phyloP scores from a whole-genome alignment of 1,140 invertebrate genomes.

The Drosophila orena region DNA sequence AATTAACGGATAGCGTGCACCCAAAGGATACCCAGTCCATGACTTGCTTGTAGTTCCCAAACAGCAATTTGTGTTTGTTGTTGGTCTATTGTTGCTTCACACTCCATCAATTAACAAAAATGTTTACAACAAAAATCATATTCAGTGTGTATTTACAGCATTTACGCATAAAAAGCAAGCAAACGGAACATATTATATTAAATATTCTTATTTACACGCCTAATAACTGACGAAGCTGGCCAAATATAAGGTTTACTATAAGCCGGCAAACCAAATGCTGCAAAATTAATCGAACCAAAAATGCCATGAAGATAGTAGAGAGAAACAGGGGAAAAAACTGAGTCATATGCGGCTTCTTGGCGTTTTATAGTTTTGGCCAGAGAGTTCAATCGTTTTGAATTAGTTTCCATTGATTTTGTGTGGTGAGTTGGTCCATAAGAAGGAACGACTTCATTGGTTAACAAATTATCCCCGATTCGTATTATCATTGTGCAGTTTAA shows the following conservation, averaged over 20 bases:
- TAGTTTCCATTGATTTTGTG: constrained; percentile 71
- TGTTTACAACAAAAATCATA: constrained; percentile 48
- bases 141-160: constrained; percentile 72
- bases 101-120: constrained; percentile 44
- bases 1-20: constrained; percentile 61
- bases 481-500: constrained; percentile 44
- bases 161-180: constrained; percentile 73
- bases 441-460: constrained; percentile 15
- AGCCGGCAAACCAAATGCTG: constrained; percentile 36
- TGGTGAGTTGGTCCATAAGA: constrained; percentile 68
- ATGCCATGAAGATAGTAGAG: constrained; percentile 44
- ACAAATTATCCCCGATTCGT: constrained; percentile 3
- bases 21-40: constrained; percentile 48
- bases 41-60: constrained; percentile 68
- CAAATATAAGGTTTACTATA: constrained; percentile 37
- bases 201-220: constrained; percentile 34
- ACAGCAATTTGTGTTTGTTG: constrained; percentile 48
- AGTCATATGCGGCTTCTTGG: constrained; percentile 33
- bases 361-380: constrained; percentile 13
- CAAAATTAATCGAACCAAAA: constrained; percentile 23
- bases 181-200: constrained; percentile 24
- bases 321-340: constrained; percentile 39
- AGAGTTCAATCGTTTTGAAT: constrained; percentile 7
- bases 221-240: constrained; percentile 25
- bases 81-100: constrained; percentile 24